Evolutionary conservation across 2,888 invertebrate genomes (phyloP).

Genomic region (Drosophila emarginata): DNA sequence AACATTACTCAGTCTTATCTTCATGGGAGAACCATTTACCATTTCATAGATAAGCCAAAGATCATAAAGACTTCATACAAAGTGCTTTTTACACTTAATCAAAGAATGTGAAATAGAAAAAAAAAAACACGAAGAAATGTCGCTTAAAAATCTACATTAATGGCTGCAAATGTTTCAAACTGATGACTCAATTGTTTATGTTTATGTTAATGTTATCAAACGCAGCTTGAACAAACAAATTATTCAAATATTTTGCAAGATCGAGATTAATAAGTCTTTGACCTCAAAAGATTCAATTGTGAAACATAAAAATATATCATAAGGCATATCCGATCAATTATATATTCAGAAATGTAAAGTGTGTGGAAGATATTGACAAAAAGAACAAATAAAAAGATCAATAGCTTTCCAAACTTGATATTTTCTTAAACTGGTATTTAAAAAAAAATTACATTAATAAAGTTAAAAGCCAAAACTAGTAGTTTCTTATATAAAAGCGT

Average conservation of each 20-base stretch:
- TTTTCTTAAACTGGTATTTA: too few species aligned
- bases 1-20: conserved; percentile 3
- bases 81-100: conserved; percentile 6
- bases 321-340: background rate
- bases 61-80: background rate
- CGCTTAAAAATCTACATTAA: background rate
- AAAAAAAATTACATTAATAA: too few species aligned
- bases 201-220: too few species aligned
- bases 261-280: background rate
- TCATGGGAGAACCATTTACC: background rate
- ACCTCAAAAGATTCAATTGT: background rate
- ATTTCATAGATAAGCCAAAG: conserved; percentile 1
- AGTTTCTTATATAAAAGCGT: too few species aligned
- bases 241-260: background rate
- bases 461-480: too few species aligned
- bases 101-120: background rate
- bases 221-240: background rate
- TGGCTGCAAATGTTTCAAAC: background rate
- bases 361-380: too few species aligned
- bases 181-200: background rate
- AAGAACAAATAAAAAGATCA: too few species aligned
- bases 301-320: background rate
- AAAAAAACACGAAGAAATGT: background rate
- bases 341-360: background rate
- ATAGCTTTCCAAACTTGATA: too few species aligned